Base-by-base conservation (phyloP, 2,797 vertebrate genomes). In the Alauda arvensis region DNA sequence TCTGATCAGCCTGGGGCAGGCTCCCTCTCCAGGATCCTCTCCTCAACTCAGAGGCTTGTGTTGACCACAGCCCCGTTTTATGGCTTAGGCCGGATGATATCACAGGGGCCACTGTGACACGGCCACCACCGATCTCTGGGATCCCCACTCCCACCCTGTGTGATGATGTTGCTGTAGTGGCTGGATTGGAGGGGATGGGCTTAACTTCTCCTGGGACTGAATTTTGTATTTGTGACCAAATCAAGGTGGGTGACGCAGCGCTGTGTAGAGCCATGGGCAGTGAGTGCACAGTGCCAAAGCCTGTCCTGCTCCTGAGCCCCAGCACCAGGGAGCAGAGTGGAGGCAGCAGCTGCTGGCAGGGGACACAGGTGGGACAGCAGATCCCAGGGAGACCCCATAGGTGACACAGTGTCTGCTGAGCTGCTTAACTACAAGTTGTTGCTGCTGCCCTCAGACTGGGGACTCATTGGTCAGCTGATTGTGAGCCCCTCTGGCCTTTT, bases 221-320 rank as follows among this genome's bases (percentile, higher is more conserved):
- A 5, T 16, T 37, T 43, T 37, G 42, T 5, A 4, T 34, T 12
- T 34, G 9, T 61, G 48, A 10, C 11, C 18, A 4, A 20, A 29
- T 28, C 40, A 4, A 1, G 1, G 7, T 29, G 29, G 5, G 33
- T 52, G 40, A 13, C 18, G 5, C 18, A 31, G 33, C 0, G 0
- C 29, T 33, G 28, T 25, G n/a, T 17, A 29, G 55, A 60, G 29
- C 24, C 4, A 1, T 7, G 40, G 40, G 29, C 49, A 23, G 26
- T 0, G 7, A 23, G 12, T 14, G 16, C 40, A 14, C 40, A 40
- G 40, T 40, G 65, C 31, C 0, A 2, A 20, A 23, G 18, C 18
- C 5, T 55, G 18, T 62, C 2, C 7, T 69, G 31, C 18, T 49
- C 12, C 43, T 55, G 31, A 18, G 33, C 21, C 21, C n/a, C 34